These are phyloP conservation scores for Phrynosoma blainvillii DNA, from an alignment of 2,113 vertebrate genomes.

Conservation along the genomic window DNA sequence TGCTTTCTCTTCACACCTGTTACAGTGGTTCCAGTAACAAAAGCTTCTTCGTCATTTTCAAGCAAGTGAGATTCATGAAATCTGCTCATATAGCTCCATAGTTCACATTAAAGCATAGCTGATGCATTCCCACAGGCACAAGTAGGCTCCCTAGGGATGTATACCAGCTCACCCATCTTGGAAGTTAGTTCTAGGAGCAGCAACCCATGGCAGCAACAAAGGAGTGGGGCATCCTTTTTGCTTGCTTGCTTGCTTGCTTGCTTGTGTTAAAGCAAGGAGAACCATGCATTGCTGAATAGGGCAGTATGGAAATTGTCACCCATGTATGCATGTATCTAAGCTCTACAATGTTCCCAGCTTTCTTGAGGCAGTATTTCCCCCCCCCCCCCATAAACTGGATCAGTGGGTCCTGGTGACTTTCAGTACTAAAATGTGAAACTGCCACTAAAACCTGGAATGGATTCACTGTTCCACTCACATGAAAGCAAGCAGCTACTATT, in stretches of 20 bases:
- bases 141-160: no score
- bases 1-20: not conserved
- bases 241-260: not conserved
- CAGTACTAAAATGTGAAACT: no score
- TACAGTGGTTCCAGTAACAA: not conserved
- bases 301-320: no score
- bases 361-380: not conserved
- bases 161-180: no score
- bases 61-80: not conserved
- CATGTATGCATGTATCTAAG: not conserved
- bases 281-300: no score
- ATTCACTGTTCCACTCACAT: no score
- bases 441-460: no score
- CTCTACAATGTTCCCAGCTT: not conserved
- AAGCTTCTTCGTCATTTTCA: not conserved
- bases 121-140: not conserved
- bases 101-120: not conserved
- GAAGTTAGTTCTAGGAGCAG: no score
- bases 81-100: not conserved
- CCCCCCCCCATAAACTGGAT: no score
- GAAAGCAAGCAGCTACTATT: no score
- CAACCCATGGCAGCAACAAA: no score
- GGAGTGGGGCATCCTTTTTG: not conserved
- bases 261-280: not conserved
- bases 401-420: no score